phyloP scores from a whole-genome alignment of 2,113 vertebrate species.

The Patagioenas fasciata region DNA sequence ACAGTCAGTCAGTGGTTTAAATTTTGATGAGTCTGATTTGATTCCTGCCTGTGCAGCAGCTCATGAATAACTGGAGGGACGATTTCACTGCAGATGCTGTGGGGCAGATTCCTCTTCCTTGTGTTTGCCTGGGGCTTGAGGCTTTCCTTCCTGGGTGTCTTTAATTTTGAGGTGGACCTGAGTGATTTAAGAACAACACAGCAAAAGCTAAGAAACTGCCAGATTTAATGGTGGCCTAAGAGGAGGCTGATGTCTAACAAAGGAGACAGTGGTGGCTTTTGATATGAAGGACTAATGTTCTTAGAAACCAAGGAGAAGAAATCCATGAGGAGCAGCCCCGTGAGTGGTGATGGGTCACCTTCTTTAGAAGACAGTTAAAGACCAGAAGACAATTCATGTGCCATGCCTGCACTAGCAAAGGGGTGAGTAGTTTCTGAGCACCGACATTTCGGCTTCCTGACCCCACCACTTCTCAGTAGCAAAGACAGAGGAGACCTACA shows the following conservation, averaged over 20 bases:
- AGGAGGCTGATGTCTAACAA: neutral
- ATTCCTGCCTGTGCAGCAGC: neutral
- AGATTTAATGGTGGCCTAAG: neutral
- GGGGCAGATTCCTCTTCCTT: neutral
- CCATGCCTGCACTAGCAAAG: neutral
- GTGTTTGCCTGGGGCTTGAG: neutral
- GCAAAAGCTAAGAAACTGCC: neutral
- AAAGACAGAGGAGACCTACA: neutral
- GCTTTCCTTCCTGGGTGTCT: neutral
- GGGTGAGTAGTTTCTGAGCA: neutral
- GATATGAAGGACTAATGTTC: neutral
- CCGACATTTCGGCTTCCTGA: neutral
- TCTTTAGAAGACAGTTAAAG: neutral
- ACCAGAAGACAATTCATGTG: neutral
- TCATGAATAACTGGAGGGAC: neutral
- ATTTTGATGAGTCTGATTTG: neutral
- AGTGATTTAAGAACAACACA: neutral
- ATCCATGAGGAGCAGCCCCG: neutral
- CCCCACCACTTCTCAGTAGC: fast-evolving
- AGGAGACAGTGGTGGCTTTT: neutral
- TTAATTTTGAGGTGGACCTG: neutral
- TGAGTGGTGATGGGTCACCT: too few relatives aligned
- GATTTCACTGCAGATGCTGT: neutral
- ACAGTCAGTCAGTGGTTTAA: neutral
- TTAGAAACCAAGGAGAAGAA: neutral